Conservation (phyloP, 2,113 vertebrate genomes). For the Machaerirhynchus nigripectus region DNA sequence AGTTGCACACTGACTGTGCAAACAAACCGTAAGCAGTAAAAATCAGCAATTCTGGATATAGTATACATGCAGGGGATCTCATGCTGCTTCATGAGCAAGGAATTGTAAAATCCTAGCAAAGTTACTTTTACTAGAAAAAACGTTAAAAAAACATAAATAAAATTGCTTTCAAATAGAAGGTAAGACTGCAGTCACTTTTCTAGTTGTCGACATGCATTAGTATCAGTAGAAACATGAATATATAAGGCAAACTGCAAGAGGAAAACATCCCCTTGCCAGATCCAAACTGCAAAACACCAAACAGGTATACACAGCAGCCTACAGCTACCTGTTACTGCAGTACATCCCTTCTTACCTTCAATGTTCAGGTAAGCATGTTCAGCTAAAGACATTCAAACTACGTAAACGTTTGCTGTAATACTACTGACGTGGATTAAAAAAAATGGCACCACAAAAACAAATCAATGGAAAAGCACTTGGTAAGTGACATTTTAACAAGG, state of each 20-base stretch:
- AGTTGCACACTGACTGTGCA: background rate
- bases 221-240: accelerated
- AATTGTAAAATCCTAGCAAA: background rate
- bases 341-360: background rate
- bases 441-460: background rate
- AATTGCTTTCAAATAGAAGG: background rate
- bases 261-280: background rate
- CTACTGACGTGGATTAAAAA: background rate
- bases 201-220: accelerated
- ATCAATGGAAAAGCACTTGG: background rate
- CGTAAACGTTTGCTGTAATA: background rate
- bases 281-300: background rate
- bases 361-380: background rate
- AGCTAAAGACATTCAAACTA: background rate
- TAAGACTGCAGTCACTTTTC: background rate
- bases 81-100: background rate
- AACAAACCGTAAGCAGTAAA: background rate
- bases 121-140: background rate
- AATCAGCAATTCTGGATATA: background rate
- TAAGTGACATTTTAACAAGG: background rate
- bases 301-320: background rate
- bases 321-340: background rate
- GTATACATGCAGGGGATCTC: background rate
- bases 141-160: background rate
- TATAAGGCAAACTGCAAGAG: background rate